Evolutionary conservation across 1,140 invertebrate species (phyloP).

Genomic region (Mactra quadrangularis): DNA sequence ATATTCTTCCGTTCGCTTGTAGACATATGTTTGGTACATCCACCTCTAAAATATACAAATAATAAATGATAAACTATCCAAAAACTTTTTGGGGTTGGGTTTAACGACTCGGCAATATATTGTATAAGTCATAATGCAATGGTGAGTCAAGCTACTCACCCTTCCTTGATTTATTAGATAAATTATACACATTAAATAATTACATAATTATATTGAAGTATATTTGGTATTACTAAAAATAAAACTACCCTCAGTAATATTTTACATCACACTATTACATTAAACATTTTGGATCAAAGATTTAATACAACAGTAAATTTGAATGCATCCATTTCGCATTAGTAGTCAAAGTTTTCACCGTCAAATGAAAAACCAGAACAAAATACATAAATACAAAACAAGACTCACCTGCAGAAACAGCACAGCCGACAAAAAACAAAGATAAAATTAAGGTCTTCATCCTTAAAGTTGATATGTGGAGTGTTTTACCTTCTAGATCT

Average conservation of each 20-base stretch:
- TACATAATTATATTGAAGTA: too few species aligned
- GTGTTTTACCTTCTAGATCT: too few species aligned
- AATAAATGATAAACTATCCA: background rate
- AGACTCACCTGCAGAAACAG: background rate
- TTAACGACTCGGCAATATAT: background rate
- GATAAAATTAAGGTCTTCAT: background rate
- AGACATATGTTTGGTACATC: constrained; percentile 38
- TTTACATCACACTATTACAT: too few species aligned
- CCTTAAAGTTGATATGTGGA: background rate
- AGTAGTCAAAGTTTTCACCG: too few species aligned
- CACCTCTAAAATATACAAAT: constrained; percentile 12
- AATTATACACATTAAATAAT: too few species aligned
- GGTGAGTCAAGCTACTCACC: background rate
- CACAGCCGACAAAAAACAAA: background rate
- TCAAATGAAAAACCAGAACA: too few species aligned
- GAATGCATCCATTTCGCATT: too few species aligned
- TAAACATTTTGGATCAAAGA: too few species aligned
- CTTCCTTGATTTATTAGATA: background rate
- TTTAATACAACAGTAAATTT: too few species aligned
- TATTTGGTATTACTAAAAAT: too few species aligned
- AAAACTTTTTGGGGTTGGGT: background rate
- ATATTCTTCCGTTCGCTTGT: constrained; percentile 9
- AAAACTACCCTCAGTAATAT: too few species aligned
- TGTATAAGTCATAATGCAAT: background rate
- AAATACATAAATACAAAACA: too few species aligned